phyloP scores from a whole-genome alignment of 2,888 invertebrate species.

The Drosophila putrida region DNA sequence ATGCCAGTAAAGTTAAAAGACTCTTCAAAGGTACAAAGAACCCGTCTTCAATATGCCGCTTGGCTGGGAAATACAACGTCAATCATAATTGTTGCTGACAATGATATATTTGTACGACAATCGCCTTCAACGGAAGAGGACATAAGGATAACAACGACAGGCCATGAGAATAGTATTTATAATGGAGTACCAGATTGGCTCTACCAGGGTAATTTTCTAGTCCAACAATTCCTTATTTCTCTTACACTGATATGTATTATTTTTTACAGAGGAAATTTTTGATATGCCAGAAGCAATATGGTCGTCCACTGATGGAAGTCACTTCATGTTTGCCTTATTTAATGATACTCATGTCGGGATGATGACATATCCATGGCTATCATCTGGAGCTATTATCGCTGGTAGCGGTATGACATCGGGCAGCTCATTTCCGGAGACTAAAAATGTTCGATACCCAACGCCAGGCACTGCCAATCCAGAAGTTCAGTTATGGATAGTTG shows the following conservation, averaged over 20 bases:
- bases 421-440: constrained; percentile 91
- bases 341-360: constrained; percentile 93
- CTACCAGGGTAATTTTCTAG: constrained; percentile 92
- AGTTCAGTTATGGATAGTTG: constrained; percentile 92
- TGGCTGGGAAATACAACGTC: constrained; percentile 93
- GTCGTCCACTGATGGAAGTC: constrained; percentile 93
- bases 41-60: constrained; percentile 92
- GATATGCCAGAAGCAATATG: constrained; percentile 93
- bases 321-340: constrained; percentile 94
- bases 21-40: constrained; percentile 89
- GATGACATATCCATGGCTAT: constrained; percentile 93
- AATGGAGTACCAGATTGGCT: constrained; percentile 98
- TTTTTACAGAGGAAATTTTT: constrained; percentile 93
- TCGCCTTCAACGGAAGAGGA: constrained; percentile 90
- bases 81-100: constrained; percentile 92
- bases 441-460: constrained; percentile 94
- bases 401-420: constrained; percentile 87
- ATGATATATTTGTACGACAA: constrained; percentile 94
- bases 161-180: constrained; percentile 92
- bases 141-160: constrained; percentile 91
- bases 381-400: constrained; percentile 89
- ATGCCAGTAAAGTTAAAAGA: constrained; percentile 93
- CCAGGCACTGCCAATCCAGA: constrained; percentile 95
- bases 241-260: neutral
- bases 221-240: too few relatives aligned